phyloP scores from a whole-genome alignment of 2,888 invertebrate genomes.

The Calameuta idolon region DNA sequence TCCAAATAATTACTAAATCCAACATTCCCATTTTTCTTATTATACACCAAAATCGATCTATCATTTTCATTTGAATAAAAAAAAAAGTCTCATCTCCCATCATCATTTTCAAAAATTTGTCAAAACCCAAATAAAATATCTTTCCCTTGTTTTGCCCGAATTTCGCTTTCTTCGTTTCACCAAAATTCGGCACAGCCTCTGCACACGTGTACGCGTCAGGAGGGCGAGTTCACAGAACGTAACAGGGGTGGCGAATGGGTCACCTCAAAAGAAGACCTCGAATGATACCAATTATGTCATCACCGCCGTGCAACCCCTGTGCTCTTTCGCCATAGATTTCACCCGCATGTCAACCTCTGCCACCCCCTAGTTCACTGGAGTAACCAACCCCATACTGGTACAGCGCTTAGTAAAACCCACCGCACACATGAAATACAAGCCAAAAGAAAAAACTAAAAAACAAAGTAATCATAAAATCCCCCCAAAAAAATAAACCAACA shows the following conservation, averaged over 20 bases:
- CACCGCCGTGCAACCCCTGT: constrained; percentile 39
- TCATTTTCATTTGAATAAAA: no score
- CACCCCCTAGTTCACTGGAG: background rate
- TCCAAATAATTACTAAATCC: background rate
- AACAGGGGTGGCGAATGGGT: constrained; percentile 41
- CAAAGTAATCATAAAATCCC: background rate
- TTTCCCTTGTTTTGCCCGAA: background rate
- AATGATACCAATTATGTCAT: constrained; percentile 64
- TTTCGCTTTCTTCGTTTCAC: background rate
- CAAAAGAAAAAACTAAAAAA: background rate
- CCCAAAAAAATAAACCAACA: no score
- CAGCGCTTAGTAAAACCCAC: background rate
- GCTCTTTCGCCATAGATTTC: constrained; percentile 45
- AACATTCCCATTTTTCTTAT: no score
- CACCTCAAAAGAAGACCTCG: constrained; percentile 57
- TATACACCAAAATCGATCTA: no score
- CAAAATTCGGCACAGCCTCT: background rate
- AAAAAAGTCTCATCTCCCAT: no score
- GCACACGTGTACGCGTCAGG: background rate
- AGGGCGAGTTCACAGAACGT: background rate
- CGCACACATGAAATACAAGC: background rate
- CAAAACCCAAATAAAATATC: no score
- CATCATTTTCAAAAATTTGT: no score
- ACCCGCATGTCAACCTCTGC: constrained; percentile 55
- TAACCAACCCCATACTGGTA: background rate